Base-by-base conservation (phyloP, 2,888 invertebrate genomes). In the Idaea dimidiata region DNA sequence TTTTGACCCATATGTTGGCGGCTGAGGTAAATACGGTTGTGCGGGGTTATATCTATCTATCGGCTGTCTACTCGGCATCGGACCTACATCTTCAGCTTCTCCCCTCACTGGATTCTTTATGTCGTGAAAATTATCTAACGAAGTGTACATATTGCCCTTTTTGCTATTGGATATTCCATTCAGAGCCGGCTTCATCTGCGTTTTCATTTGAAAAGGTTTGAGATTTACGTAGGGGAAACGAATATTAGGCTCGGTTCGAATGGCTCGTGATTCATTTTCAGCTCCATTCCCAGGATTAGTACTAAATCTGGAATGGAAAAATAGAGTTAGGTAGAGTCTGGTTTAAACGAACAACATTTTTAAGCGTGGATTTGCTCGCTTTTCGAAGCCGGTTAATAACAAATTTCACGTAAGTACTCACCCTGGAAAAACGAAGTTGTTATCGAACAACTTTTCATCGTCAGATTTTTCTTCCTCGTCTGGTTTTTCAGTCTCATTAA, bases 11-110 rank as follows among this genome's bases (percentile, higher is more conserved):
- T 88, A 89, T 17, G 72, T 75, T n/a, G 78, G 75, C 55, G 78
- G 75, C 55, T 80, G 81, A 0, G 91, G 91, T 64, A 93, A 79
- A 74, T 92, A 91, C 1, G 93, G 90, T 69, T 92, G 91, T 4
- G 92, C 92, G n/a, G 93, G 90, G 74, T 93, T 93, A 68, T 90
- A 93, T 17, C 93, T 83, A 66, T 93, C 93, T 60, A 91, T 78
- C 6, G 82, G 82, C 60, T 83, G 82, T 54, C 77, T 17, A 5
- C 18, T 17, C 17, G 56, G 78, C 69, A 74, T 69, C 17, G 77
- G 68, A 6, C 72, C 74, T 1, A 82, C 70, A 62, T 92, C 91
- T 72, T 92, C 87, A 53, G 86, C 88, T 76, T 93, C 93, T 6
- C 93, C 93, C 70, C 91, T 78, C 2, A 89, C 84, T 1, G 92